Base-by-base conservation (phyloP, 2,797 vertebrate genomes). In the Enteromius unitaeniatus region DNA sequence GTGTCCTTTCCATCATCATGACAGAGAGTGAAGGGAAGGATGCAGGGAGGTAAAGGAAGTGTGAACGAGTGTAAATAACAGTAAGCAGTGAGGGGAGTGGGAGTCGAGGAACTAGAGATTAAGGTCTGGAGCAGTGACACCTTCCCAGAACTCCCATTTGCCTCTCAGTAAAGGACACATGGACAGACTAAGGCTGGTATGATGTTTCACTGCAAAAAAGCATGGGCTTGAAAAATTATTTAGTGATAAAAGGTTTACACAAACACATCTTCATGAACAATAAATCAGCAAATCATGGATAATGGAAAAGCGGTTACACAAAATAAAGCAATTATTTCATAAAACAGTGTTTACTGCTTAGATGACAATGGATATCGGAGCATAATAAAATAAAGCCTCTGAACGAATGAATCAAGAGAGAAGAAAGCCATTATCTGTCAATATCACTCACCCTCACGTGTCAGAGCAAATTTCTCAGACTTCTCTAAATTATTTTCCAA, bases 401-500 rank as follows among this genome's bases (percentile, higher is more conserved):
- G 88, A 92, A 90, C 89, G 88, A 89, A 90, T 90, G 88, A 93
- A 93, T 93, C 90, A 87, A 90, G 85, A 81, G 86, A 90, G 88
- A 58, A 77, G 85, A 89, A 87, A 84, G n/a, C 74, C 73, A 90
- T 90, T 89, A 92, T 91, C 90, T 90, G 91, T 92, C 91, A 89
- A 92, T 92, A 92, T 90, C 88, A 87, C 86, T 86, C 84, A 84
- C 68, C 88, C 80, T 83, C 72, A 85, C 89, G 89, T 89, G 79
- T 67, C 85, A 89, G 37, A 85, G 88, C 83, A 40, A 88, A 88
- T 79, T 93, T 92, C 90, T 88, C 88, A 88, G 85, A 79, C 47
- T 89, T 83, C 53, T 60, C 91, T 88, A 89, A 93, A 94, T 93
- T 91, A 88, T 85, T 91, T 93, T 93, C 90, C 92, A 93, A 94